Evolutionary conservation across 1,140 invertebrate species (phyloP), one percentile per base, ranked within the genome.

Genomic region (Zelostemma sp.): DNA sequence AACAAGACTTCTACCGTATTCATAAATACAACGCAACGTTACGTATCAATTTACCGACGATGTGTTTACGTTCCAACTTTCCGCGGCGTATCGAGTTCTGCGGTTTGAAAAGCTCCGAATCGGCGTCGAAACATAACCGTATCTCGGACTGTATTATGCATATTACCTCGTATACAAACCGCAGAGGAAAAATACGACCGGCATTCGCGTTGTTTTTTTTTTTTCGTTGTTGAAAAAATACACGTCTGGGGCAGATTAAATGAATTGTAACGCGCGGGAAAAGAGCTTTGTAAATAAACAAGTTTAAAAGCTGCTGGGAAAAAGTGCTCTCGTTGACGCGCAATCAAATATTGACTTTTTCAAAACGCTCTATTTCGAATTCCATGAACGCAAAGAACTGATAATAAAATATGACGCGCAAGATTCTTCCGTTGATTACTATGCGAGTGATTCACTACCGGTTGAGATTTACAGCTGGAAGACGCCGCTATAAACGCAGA

Each of bases 401-500:
- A 64, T 62, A 65, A 65, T 71, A 71, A 71, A 62, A 65, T 14
- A 53, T 49, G 68, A 56, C 56, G 61, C 51, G 45, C 43, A 28
- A 38, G 68, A 72, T 56, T 54, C 50, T 59, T 46, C 45, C 48
- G 63, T 55, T 63, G 63, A 72, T 72, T 67, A 67, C 63, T 72
- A 61, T 61, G 54, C 31, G 62, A 63, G 69, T 64, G 64, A 73
- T 64, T 68, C 67, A 73, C 64, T 65, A 70, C 55, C 56, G 63
- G 67, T 56, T 31, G 54, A 70, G 63, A 73, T 70, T 74, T 69
- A 70, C 38, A 57, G n/a, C 50, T 28, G 31, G 38, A 63, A 64
- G 68, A 63, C 65, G 75, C 74, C 71, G 62, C 61, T 61, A 47
- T 54, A 66, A 73, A 70, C 64, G 68, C 3, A 28, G 72, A 68